Evolutionary conservation across 2,888 invertebrate species (phyloP).

Genomic region (Drosophila atripex): DNA sequence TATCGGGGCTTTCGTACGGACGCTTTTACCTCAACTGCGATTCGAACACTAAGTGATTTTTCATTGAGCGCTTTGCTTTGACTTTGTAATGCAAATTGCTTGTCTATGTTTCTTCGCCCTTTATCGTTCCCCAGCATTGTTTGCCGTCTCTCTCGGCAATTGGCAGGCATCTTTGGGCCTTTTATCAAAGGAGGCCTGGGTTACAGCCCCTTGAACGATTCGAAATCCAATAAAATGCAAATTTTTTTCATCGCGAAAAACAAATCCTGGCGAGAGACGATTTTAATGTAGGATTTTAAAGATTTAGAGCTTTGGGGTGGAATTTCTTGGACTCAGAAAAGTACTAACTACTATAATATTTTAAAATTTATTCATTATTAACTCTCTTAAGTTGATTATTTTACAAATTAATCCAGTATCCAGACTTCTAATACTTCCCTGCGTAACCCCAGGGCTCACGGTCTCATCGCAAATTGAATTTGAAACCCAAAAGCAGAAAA

Average conservation of each 20-base stretch:
- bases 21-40: slow-evolving; percentile 31
- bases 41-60: slow-evolving; percentile 56
- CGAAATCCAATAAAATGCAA: slow-evolving; percentile 72
- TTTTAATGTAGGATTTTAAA: slow-evolving; percentile 9
- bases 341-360: neutral
- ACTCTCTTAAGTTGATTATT: neutral
- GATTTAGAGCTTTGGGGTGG: neutral
- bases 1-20: slow-evolving; percentile 10
- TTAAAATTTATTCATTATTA: neutral
- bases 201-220: slow-evolving; percentile 30
- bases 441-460: neutral
- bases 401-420: neutral
- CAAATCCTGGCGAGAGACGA: slow-evolving; percentile 48
- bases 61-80: slow-evolving; percentile 48
- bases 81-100: slow-evolving; percentile 70
- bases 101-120: slow-evolving; percentile 35
- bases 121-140: neutral
- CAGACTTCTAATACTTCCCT: neutral
- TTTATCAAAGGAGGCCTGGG: slow-evolving; percentile 4
- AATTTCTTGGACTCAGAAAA: neutral
- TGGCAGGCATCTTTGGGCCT: slow-evolving; percentile 18
- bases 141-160: neutral
- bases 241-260: slow-evolving; percentile 58
- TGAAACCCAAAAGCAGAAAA: slow-evolving; percentile 6
- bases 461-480: slow-evolving; percentile 20